phyloP scores from a whole-genome alignment of 2,113 vertebrate genomes.

The Corythoichthys intestinalis region DNA sequence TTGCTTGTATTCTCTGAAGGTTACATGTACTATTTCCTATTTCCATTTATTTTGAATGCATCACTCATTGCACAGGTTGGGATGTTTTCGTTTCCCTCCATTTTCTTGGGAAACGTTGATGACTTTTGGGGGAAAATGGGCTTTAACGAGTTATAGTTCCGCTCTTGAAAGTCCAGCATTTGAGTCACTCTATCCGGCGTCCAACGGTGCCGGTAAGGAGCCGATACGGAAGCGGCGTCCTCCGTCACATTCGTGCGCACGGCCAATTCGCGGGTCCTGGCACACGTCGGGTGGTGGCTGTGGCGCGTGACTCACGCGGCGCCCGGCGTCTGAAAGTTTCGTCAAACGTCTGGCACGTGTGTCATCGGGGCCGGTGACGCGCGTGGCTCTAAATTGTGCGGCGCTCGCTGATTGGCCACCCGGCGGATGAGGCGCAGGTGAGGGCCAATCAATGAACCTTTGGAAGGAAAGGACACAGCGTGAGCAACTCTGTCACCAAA shows the following conservation, averaged over 20 bases:
- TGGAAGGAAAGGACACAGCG: conserved; percentile 42
- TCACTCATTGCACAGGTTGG: too few species aligned
- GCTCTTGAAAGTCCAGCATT: too few species aligned
- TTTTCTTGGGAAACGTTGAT: too few species aligned
- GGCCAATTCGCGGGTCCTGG: conserved; percentile 68
- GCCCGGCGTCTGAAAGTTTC: conserved; percentile 67
- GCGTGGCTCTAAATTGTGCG: conserved; percentile 59
- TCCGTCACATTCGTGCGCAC: conserved; percentile 63
- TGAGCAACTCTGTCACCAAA: conserved; percentile 58
- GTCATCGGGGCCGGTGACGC: conserved; percentile 71
- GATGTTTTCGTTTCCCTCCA: too few species aligned
- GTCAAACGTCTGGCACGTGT: conserved; percentile 74
- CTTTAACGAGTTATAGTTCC: too few species aligned
- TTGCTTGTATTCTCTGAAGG: neutral
- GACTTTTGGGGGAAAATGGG: too few species aligned
- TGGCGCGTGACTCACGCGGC: conserved; percentile 70
- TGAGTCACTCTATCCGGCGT: conserved; percentile 26
- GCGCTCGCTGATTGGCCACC: conserved; percentile 54
- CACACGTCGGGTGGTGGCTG: conserved; percentile 63
- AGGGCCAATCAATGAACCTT: conserved; percentile 50
- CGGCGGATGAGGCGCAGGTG: conserved; percentile 61
- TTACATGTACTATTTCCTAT: neutral
- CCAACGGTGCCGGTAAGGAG: conserved; percentile 33
- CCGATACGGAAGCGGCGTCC: conserved; percentile 57
- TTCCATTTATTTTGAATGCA: too few species aligned